Base-by-base conservation (phyloP, 2,888 invertebrate genomes). In the Limenitis camilla region DNA sequence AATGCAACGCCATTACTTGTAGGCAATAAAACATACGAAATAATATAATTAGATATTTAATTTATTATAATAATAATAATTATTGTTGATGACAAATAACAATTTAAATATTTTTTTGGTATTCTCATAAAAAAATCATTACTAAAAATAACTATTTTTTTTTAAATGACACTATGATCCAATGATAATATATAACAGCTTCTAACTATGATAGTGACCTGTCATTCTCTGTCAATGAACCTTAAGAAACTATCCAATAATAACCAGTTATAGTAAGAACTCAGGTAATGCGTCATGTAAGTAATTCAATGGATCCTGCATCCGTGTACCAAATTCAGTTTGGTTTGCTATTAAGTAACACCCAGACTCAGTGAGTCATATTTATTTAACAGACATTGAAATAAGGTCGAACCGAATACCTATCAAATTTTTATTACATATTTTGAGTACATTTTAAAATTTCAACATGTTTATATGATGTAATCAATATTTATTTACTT, bases 251-350 rank as follows among this genome's bases (percentile, higher is more conserved):
- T 32, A 32, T 42, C 31, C 30, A 42, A 28, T 45, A 29, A 11
- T 29, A 8, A 8, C 8, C 28, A 10, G 28, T 28, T 44, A 35
- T 8, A 7, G 28, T 10, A 5, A 29, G 8, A 27, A 10, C 6
- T 6, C 40, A n/a, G 1, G 9, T 9, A 9, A 28, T 49, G 50
- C 39, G 39, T 44, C 50, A 44, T 50, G 32, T 6, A n/a, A 7
- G 27, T 6, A 27, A 31, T 47, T 19, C 35, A 45, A 41, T 30
- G 38, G 40, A 36, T 43, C 43, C 38, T 28, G 47, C 47, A 56
- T 56, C 56, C 56, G 56, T 47, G 44, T 48, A 48, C 41, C 45
- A 9, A 51, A 51, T 53, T 41, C 42, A 42, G 39, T 43, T 29
- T 32, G 32, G 36, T 40, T 46, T 31, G 46, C 35, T 35, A 46